Percentiles rank a stretch among this genome's conserved stretches.
Evolutionary conservation across 2,797 vertebrate genomes (phyloP).

Genomic region (Schizopygopsis malacanthus): DNA sequence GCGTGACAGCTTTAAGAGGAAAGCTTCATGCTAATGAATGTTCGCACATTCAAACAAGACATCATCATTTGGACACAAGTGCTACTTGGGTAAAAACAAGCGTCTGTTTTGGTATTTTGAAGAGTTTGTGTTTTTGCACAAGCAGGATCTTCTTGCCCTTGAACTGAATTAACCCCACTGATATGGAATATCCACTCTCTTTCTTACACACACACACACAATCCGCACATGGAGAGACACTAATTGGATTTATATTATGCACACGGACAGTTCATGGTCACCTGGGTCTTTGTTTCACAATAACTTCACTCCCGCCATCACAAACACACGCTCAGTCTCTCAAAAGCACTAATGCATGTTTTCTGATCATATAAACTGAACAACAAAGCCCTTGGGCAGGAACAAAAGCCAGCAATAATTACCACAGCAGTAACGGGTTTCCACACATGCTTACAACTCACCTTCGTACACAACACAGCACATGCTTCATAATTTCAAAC

Average conservation of each 20-base stretch:
- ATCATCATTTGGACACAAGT: constrained; percentile 23
- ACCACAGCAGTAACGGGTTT: constrained; percentile 19
- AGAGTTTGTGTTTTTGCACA: neutral
- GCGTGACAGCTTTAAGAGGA: constrained; percentile 1
- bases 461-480: neutral
- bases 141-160: constrained; percentile 22
- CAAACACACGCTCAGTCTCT: constrained; percentile 15
- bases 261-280: constrained; percentile 30
- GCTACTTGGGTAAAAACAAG: constrained; percentile 21
- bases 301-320: neutral
- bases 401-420: constrained; percentile 38
- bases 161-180: constrained; percentile 32
- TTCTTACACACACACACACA: neutral
- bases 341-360: constrained; percentile 15
- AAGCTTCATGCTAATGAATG: constrained; percentile 32
- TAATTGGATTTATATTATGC: constrained; percentile 56
- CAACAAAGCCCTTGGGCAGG: constrained; percentile 25
- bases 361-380: constrained; percentile 35
- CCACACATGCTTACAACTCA: constrained; percentile 5
- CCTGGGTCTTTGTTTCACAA: constrained; percentile 40
- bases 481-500: neutral
- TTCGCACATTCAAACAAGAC: constrained; percentile 39
- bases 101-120: constrained; percentile 1
- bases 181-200: constrained; percentile 7
- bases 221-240: constrained; percentile 27